Base-by-base conservation (phyloP, 2,888 invertebrate genomes). In the Byasa hedistus region DNA sequence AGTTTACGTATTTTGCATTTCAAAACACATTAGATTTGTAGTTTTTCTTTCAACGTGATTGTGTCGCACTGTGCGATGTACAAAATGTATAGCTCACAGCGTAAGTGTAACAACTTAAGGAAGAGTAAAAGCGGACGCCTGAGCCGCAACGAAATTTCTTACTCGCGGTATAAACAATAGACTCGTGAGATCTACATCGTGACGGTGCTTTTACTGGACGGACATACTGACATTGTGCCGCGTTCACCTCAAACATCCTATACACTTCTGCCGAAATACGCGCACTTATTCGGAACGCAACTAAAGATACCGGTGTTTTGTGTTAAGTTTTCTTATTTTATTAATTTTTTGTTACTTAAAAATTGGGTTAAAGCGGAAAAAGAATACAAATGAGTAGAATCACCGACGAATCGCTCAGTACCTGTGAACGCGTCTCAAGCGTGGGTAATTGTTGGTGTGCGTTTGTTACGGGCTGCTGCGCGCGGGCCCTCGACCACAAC, bases 401-500 rank as follows among this genome's bases (percentile, higher is more conserved):
- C 76, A 78, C 76, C 75, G 70, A 74, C 71, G 82, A 83, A 83
- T 79, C 80, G 83, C 79, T 82, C 75, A 74, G 82, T 81, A 82
- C 87, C 82, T 81, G 81, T 79, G 77, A 82, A 80, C 82, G 81
- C 83, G 87, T 79, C 80, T 80, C 79, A 75, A 79, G 77, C 87
- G 89, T 86, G 87, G 86, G 89, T 90, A 89, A 90, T 91, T 87
- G 89, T 81, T 81, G 85, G 87, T 83, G 85, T 86, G 82, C 84
- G 84, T 82, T 79, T 87, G 90, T 91, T 86, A 81, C 91, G 91
- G 86, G 79, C 89, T 88, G 89, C 73, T 89, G 89, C 78, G 76
- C 89, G 81, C 83, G 86, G 84, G 88, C 88, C 87, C 89, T 88
- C 87, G 85, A 85, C 84, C 87, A 87, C 82, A 77, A 80, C 86